Evolutionary conservation across 2,113 vertebrate genomes (phyloP).

Genomic region (Saccopteryx leptura): DNA sequence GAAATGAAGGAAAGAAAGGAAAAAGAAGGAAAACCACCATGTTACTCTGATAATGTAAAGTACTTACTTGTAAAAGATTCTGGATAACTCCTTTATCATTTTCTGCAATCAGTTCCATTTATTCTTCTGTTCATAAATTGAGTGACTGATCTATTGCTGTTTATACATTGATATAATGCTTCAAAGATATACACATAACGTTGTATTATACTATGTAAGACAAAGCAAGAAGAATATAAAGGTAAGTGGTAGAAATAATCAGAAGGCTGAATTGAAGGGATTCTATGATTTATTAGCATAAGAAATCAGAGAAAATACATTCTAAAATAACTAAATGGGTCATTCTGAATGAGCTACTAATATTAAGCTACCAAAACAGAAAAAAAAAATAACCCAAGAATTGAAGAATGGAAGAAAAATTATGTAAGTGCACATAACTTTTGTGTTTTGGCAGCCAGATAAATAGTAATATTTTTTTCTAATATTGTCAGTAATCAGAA

Average conservation of each 20-base stretch:
- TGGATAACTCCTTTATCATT: background rate
- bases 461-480: background rate
- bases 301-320: background rate
- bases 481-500: background rate
- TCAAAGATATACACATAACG: background rate
- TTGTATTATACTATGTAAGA: background rate
- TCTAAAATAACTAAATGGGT: background rate
- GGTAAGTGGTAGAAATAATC: background rate
- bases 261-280: background rate
- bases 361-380: background rate
- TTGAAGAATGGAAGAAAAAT: background rate
- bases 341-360: background rate
- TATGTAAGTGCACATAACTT: background rate
- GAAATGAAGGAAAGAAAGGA: background rate
- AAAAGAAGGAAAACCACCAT: background rate
- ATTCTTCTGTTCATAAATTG: background rate
- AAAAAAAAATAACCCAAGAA: background rate
- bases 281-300: background rate
- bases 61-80: slow-evolving; percentile 12
- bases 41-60: background rate
- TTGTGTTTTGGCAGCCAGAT: background rate
- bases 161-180: background rate
- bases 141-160: slow-evolving; percentile 14
- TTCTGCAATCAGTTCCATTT: slow-evolving; percentile 16
- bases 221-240: background rate